Conservation (phyloP, 2,797 vertebrate genomes). For the Hylomyscus alleni region DNA sequence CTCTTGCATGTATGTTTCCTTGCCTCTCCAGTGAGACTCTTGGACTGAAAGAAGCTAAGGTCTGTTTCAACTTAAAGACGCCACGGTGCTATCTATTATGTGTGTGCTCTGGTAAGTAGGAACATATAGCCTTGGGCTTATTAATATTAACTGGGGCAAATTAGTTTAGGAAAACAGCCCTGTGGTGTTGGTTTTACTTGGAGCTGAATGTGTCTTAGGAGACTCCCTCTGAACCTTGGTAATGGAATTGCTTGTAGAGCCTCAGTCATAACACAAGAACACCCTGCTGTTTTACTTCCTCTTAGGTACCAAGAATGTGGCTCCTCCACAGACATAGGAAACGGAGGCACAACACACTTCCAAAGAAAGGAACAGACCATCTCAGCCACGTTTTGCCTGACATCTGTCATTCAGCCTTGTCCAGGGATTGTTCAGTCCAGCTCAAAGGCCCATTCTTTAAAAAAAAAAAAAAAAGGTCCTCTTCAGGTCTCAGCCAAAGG, state of each 20-base stretch:
- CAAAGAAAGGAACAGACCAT: slow-evolving; percentile 58
- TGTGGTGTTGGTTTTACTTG: slow-evolving; percentile 62
- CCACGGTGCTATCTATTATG: slow-evolving; percentile 57
- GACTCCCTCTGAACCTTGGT: slow-evolving; percentile 66
- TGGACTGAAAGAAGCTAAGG: slow-evolving; percentile 31
- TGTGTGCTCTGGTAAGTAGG: slow-evolving; percentile 55
- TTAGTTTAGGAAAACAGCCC: slow-evolving; percentile 78
- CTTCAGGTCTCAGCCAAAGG: background rate
- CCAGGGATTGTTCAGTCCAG: background rate
- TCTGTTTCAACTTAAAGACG: slow-evolving; percentile 53
- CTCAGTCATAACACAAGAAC: slow-evolving; percentile 78
- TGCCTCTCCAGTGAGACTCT: slow-evolving; percentile 34
- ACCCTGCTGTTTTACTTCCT: slow-evolving; percentile 75
- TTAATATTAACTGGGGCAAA: slow-evolving; percentile 82
- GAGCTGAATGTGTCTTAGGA: slow-evolving; percentile 70
- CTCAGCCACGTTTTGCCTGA: background rate
- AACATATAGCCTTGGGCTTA: slow-evolving; percentile 67
- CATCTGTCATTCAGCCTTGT: slow-evolving; percentile 1
- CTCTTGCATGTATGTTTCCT: slow-evolving; percentile 5
- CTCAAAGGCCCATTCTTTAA: background rate
- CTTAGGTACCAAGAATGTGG: slow-evolving; percentile 11
- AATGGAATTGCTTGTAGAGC: slow-evolving; percentile 66
- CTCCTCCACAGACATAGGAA: slow-evolving; percentile 29
- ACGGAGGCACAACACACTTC: slow-evolving; percentile 17
- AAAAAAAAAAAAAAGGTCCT: background rate